Evolutionary conservation across 2,888 invertebrate genomes (phyloP).

Genomic region (Drosophila pseudotakahashii): DNA sequence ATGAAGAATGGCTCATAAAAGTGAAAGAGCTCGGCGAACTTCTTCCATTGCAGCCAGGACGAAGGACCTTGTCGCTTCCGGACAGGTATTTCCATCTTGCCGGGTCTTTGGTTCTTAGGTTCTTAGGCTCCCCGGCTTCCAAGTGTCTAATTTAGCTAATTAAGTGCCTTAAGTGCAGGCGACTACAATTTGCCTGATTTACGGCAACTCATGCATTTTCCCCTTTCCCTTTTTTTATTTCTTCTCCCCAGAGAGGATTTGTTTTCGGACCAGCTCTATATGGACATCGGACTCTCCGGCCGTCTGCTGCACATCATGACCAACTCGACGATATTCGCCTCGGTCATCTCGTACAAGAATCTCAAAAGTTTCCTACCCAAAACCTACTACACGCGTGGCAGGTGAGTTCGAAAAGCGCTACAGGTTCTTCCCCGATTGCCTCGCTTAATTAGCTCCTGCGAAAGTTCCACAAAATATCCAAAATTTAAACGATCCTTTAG

Average conservation of each 20-base stretch:
- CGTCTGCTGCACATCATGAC: conserved; percentile 82
- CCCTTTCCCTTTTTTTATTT: conserved; percentile 1
- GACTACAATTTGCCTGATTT: conserved; percentile 42
- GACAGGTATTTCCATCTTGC: conserved; percentile 29
- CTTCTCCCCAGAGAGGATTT: conserved; percentile 80
- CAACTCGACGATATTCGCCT: conserved; percentile 83
- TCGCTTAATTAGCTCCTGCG: conserved; percentile 19
- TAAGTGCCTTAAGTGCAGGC: conserved; percentile 50
- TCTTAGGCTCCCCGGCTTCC: conserved; percentile 24
- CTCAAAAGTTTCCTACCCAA: conserved; percentile 84
- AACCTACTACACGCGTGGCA: conserved; percentile 84
- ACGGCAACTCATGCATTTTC: conserved; percentile 29
- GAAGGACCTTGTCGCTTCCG: conserved; percentile 14
- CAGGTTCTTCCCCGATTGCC: conserved; percentile 12
- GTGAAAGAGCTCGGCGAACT: conserved; percentile 33
- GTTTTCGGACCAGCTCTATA: conserved; percentile 84
- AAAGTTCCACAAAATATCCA: conserved; percentile 10
- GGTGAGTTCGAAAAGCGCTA: conserved; percentile 69
- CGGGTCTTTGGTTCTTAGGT: too few species aligned
- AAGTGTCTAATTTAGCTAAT: conserved; percentile 70
- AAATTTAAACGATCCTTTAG: conserved; percentile 3
- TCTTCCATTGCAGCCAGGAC: conserved; percentile 4
- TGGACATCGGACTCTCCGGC: conserved; percentile 83
- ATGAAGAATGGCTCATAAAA: conserved; percentile 63
- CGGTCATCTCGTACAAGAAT: conserved; percentile 84